These are phyloP conservation scores for Ceratotherium simum DNA, from an alignment of 2,113 vertebrate genomes.

Conservation along the genomic window DNA sequence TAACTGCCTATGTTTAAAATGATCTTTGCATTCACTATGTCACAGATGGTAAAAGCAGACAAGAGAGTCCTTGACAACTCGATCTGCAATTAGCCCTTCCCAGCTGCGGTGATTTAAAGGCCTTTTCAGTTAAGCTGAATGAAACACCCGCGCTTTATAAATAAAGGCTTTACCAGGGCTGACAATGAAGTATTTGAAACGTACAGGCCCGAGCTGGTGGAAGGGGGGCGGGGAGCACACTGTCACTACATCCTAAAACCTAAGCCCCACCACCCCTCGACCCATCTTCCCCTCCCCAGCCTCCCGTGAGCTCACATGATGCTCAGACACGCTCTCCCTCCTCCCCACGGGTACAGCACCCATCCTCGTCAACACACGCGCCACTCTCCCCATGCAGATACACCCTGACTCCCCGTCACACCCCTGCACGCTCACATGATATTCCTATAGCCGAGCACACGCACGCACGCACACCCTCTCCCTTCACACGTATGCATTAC, in stretches of 20 bases:
- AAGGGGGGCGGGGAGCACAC: conserved; percentile 56
- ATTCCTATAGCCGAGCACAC: not conserved
- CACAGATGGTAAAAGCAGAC: conserved; percentile 91
- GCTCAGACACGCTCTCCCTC: not conserved
- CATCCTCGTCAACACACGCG: not conserved
- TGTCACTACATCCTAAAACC: conserved; percentile 80
- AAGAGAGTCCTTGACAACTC: conserved; percentile 91
- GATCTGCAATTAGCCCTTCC: conserved; percentile 89
- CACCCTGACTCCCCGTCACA: not conserved
- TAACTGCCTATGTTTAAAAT: conserved; percentile 88
- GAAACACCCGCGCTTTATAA: conserved; percentile 87
- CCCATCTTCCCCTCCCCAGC: not conserved
- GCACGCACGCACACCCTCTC: not conserved
- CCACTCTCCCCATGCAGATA: not conserved
- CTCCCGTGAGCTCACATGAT: not conserved
- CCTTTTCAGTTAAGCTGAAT: conserved; percentile 90
- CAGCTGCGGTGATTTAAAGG: conserved; percentile 90
- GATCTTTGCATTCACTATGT: conserved; percentile 90
- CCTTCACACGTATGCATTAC: not conserved
- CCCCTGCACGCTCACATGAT: not conserved
- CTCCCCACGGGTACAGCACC: not conserved
- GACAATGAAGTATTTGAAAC: conserved; percentile 90
- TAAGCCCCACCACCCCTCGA: not conserved
- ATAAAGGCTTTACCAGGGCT: conserved; percentile 88
- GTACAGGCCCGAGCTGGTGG: conserved; percentile 75